Conservation (phyloP, 2,888 invertebrate genomes). For the Polydrusus tereticollis region DNA sequence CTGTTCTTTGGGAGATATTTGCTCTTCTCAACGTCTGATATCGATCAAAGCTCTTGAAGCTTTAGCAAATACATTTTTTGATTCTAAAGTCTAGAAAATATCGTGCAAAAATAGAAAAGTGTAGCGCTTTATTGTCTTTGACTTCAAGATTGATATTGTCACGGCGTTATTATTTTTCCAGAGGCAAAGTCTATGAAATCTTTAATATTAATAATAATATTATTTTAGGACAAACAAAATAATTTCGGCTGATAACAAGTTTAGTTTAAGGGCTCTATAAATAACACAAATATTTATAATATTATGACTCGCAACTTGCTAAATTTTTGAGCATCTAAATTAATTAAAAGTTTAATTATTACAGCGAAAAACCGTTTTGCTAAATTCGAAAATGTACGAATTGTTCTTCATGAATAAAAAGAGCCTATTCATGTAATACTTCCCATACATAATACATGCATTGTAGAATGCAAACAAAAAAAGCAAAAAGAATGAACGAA, state of each 20-base stretch:
- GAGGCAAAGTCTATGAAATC: no score
- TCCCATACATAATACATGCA: neutral
- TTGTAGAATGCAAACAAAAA: neutral
- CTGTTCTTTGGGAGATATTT: constrained; percentile 6
- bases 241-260: no score
- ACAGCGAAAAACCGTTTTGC: neutral
- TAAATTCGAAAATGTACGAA: neutral
- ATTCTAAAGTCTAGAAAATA: constrained; percentile 6
- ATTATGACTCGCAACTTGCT: neutral
- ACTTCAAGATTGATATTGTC: neutral
- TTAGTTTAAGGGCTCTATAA: no score
- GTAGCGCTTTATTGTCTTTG: neutral
- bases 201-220: no score
- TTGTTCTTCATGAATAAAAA: neutral
- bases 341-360: constrained; percentile 1
- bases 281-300: no score
- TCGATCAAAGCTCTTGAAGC: constrained; percentile 11
- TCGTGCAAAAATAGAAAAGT: neutral
- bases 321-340: neutral
- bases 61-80: neutral
- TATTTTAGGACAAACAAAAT: no score
- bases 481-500: neutral
- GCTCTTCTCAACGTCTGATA: constrained; percentile 7
- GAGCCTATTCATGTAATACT: neutral
- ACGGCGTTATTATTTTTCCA: neutral